Conservation (phyloP, 2,113 vertebrate species). For the Grus americana region DNA sequence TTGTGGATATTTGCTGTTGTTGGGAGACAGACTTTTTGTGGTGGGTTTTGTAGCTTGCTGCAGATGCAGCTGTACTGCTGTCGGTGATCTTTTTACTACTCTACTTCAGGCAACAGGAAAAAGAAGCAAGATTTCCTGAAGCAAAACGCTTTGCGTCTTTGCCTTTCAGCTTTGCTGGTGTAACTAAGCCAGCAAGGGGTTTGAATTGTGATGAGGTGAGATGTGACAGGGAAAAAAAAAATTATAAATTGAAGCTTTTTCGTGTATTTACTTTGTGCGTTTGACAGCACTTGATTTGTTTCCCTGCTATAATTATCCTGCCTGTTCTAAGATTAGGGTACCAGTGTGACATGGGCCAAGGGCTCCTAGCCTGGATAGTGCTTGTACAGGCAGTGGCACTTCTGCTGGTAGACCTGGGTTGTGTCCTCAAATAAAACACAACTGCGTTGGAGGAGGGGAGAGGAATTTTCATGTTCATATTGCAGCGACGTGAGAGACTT, state of each 20-base stretch:
- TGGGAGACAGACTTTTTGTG: not conserved
- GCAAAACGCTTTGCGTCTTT: not conserved
- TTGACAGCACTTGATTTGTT: not conserved
- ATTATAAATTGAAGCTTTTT: not conserved
- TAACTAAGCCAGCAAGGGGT: not conserved
- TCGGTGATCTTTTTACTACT: not conserved
- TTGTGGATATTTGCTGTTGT: not conserved
- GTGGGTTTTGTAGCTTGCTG: not conserved
- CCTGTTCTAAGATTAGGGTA: not conserved
- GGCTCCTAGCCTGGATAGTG: not conserved
- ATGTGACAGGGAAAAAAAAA: not conserved
- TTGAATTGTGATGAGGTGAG: not conserved
- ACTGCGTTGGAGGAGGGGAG: not conserved
- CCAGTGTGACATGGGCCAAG: not conserved
- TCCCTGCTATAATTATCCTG: not conserved
- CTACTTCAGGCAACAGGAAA: not conserved
- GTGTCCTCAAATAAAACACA: not conserved
- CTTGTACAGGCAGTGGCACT: not conserved
- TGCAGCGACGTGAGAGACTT: not conserved
- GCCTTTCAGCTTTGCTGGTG: not conserved
- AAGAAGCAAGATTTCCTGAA: not conserved
- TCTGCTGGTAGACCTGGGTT: not conserved
- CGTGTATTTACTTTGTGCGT: rapidly evolving
- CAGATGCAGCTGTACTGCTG: not conserved
- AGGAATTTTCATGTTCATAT: not conserved